A percentile compares a stretch with the other conserved stretches of the same genome.
Evolutionary conservation across 2,888 invertebrate species (phyloP).

Genomic region (Holacanthella duospinosa): DNA sequence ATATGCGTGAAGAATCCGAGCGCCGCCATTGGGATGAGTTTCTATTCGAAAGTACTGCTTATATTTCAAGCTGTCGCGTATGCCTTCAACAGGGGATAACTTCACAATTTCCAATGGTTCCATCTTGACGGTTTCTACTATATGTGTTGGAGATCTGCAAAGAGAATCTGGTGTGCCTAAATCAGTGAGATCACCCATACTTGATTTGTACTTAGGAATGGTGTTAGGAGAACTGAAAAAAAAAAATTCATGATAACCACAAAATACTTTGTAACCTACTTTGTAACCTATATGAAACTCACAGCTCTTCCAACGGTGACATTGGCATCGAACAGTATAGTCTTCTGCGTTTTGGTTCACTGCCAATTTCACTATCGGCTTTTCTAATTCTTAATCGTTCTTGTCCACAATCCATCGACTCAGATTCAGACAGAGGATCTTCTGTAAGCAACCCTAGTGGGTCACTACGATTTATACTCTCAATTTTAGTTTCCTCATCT

Average conservation of each 20-base stretch:
- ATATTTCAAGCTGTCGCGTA: constrained; percentile 51
- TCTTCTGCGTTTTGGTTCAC: background rate
- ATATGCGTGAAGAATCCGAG: constrained; percentile 77
- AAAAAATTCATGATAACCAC: background rate
- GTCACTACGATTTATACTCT: background rate
- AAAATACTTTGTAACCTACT: too few species aligned
- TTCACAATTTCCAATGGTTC: background rate
- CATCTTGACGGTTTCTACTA: background rate
- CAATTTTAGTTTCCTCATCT: background rate
- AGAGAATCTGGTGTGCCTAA: background rate
- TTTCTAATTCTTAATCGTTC: background rate
- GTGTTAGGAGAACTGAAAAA: background rate
- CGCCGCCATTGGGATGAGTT: constrained; percentile 89
- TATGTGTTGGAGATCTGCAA: background rate
- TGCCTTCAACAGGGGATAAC: constrained; percentile 13
- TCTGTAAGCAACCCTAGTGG: too few species aligned
- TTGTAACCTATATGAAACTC: too few species aligned
- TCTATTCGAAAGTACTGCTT: constrained; percentile 72
- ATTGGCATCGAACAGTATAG: background rate
- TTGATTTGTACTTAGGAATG: background rate
- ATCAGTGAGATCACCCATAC: background rate
- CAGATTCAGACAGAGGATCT: too few species aligned
- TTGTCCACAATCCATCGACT: background rate
- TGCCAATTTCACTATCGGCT: background rate
- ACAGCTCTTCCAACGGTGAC: background rate